Evolutionary conservation across 1,140 invertebrate genomes (phyloP).

Genomic region (Achroia grisella): DNA sequence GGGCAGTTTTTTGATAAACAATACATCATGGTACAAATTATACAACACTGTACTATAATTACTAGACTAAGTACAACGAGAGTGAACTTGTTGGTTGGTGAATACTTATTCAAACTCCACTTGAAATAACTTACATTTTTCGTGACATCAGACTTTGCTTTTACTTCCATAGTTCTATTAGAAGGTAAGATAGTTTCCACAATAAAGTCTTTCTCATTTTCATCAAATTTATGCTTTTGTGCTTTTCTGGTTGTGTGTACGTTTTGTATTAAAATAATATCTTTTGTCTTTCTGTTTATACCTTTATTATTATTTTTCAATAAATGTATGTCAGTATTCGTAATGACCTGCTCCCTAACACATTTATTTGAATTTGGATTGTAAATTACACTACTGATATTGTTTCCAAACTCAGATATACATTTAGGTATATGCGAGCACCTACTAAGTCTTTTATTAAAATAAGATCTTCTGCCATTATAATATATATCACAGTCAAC

Average conservation of each 20-base stretch:
- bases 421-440: slow-evolving; percentile 65
- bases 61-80: slow-evolving; percentile 26
- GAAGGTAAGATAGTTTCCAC: too few species aligned
- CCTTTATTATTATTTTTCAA: slow-evolving; percentile 20
- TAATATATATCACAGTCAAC: slow-evolving; percentile 74
- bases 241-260: slow-evolving; percentile 1
- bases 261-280: slow-evolving; percentile 30
- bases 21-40: slow-evolving; percentile 41
- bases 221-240: neutral
- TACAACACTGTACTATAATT: slow-evolving; percentile 36
- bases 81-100: slow-evolving; percentile 24
- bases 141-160: neutral
- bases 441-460: slow-evolving; percentile 40
- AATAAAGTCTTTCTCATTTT: neutral
- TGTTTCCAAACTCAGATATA: slow-evolving; percentile 38
- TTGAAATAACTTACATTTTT: neutral
- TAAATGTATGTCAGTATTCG: slow-evolving; percentile 32
- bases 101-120: slow-evolving; percentile 8
- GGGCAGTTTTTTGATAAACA: slow-evolving; percentile 30
- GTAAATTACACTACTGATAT: slow-evolving; percentile 27
- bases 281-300: slow-evolving; percentile 24
- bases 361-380: slow-evolving; percentile 41
- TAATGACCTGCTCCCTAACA: slow-evolving; percentile 19
- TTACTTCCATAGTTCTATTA: too few species aligned
- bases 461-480: slow-evolving; percentile 62